Evolutionary conservation across 2,888 invertebrate genomes (phyloP).

Genomic region (Drosophila quinaria): DNA sequence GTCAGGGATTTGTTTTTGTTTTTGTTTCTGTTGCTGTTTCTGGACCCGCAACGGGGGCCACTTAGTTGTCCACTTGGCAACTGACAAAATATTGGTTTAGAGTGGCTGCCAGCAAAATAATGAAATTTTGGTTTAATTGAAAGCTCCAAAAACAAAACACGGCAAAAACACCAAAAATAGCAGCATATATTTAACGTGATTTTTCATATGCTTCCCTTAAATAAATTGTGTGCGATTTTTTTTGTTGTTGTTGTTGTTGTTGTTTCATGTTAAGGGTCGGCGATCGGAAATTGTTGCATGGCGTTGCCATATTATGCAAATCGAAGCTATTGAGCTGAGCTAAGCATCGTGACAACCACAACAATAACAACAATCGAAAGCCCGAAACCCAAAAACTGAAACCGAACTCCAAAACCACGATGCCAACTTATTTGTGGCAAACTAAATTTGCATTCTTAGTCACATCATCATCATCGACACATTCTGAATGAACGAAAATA

Average conservation of each 20-base stretch:
- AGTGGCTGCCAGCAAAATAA: slow-evolving; percentile 54
- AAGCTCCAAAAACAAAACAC: slow-evolving; percentile 17
- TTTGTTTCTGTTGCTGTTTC: not conserved
- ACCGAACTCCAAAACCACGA: slow-evolving; percentile 67
- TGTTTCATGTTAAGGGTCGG: slow-evolving; percentile 21
- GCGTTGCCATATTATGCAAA: slow-evolving; percentile 75
- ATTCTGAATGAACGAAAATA: slow-evolving; percentile 34
- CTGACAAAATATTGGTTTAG: slow-evolving; percentile 57
- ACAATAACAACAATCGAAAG: slow-evolving; percentile 21
- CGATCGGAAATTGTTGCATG: slow-evolving; percentile 73
- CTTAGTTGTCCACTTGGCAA: slow-evolving; percentile 24
- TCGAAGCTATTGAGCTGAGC: slow-evolving; percentile 66
- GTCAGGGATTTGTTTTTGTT: not conserved
- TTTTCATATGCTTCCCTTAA: slow-evolving; percentile 62
- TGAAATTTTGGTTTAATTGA: slow-evolving; percentile 70
- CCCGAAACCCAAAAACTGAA: slow-evolving; percentile 52
- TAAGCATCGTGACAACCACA: slow-evolving; percentile 39
- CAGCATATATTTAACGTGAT: slow-evolving; percentile 36
- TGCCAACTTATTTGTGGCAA: slow-evolving; percentile 78
- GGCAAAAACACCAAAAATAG: not conserved
- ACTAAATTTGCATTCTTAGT: slow-evolving; percentile 72
- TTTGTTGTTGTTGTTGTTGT: not conserved
- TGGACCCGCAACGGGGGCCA: not conserved
- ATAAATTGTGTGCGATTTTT: slow-evolving; percentile 40
- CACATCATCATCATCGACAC: slow-evolving; percentile 63